Base-by-base conservation (phyloP, 2,888 invertebrate genomes). In the Tetrapedia diversipes region DNA sequence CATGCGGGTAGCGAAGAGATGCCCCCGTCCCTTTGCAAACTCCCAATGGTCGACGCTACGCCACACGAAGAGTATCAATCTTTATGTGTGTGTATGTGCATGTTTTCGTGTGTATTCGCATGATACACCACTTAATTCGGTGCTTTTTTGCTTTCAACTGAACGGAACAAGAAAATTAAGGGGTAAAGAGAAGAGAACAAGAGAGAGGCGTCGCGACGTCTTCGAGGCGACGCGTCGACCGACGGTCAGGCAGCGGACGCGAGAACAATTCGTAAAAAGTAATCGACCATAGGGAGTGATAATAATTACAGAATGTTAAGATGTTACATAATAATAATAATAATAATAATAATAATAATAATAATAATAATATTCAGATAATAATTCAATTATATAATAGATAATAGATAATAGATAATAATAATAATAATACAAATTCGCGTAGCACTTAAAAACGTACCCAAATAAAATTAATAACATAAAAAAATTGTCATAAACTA, bases 1-100 rank as follows among this genome's bases (percentile, higher is more conserved):
- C 91, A 90, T 90, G 89, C 88, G 91, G 91, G 91, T 91, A 91
- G 91, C 90, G 88, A 87, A 89, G 91, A 91, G 91, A 91, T 91
- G 91, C 88, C 89, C 87, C 90, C 90, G 89, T 90, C 89, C 90
- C 86, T 86, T 87, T 87, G 80, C 87, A 81, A 78, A 81, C 86
- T 84, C 80, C 84, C 81, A 76, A 86, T 87, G 86, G 84, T 81
- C 86, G 83, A 84, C 86, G 86, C 86, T 73, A 81, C 84, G 84
- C 81, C 83, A 81, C 77, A 69, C 83, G 75, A 64, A 80, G 85
- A 83, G 73, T 80, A 81, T 80, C 86, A 80, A 63, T 81, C 64
- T 67, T 4, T 34, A 2, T 49, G n/a, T 43, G 24, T 19, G 34
- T 34, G 16, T 16, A 16, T 16, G 16, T 22, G 45, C 6, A 3